Evolutionary conservation across 2,113 vertebrate species (phyloP), one percentile per base, ranked within the genome.

Genomic region (Tricholaema leucomelas): DNA sequence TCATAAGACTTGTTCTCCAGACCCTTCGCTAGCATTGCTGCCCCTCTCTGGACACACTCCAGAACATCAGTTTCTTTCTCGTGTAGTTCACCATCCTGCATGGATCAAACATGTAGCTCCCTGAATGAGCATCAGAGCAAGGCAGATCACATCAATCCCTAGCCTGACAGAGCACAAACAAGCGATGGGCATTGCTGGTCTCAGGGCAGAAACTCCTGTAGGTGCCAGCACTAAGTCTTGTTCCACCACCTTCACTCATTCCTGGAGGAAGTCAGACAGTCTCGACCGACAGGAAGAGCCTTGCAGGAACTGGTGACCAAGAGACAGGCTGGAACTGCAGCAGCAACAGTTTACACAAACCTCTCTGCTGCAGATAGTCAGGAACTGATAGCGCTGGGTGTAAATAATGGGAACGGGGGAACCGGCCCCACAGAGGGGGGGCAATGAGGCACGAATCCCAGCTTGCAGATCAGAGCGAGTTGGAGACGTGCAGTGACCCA

Each of bases 331-430:
- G 93, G 64, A 77, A 90, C 55, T 4, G 15, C 80, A 73, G 73
- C 52, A 80, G 69, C 81, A 55, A 60, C 87, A 93, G 84, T 96
- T 94, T 94, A 93, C 50, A 92, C 89, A 96, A 96, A 79, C 12
- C 60, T 24, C 81, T 59, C 46, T 55, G 60, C 56, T 77, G 67
- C 91, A 90, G 95, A 94, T 86, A 85, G 72, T 8, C 95, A 93
- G 91, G 93, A 94, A 94, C 95, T 92, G 93, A 92, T 96, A 91
- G 74, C 0, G 0, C 8, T 0, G 35, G 52, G 14, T 64, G 42
- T 71, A 86, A 84, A 91, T 77, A 92, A 88, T 42, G 71, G 81
- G 23, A 87, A 3, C 0, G 0, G 30, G 77, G 74, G 55, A 77
- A 52, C 14, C 55, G 86, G 69, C 60, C 92, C 67, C 58, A 30